Evolutionary conservation across 2,888 invertebrate genomes (phyloP).

Genomic region (Adelognathus sp.): DNA sequence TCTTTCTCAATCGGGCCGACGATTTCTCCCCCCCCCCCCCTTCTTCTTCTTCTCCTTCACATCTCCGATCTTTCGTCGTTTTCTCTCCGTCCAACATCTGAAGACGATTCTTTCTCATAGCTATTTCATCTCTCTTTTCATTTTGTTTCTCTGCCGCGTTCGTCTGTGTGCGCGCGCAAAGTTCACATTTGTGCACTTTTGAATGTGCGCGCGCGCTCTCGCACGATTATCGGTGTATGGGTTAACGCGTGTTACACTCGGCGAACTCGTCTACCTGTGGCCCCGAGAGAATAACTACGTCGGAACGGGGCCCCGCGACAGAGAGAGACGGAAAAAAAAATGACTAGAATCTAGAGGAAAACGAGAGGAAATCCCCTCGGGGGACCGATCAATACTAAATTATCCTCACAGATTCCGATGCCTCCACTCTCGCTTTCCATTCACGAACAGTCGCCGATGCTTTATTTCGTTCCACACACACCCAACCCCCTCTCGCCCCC

Average conservation of each 20-base stretch:
- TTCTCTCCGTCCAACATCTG: constrained; percentile 23
- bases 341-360: background rate
- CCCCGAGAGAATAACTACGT: constrained; percentile 56
- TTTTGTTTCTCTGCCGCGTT: background rate
- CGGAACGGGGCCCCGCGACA: constrained; percentile 39
- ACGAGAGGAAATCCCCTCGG: background rate
- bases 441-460: background rate
- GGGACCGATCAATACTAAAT: background rate
- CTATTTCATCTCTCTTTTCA: constrained; percentile 15
- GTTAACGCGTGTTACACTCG: constrained; percentile 54
- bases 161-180: background rate
- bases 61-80: constrained; percentile 30
- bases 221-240: constrained; percentile 43
- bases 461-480: background rate
- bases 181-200: constrained; percentile 32
- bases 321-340: constrained; percentile 1
- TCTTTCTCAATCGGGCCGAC: constrained; percentile 69
- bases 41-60: constrained; percentile 13
- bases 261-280: constrained; percentile 50
- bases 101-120: constrained; percentile 18
- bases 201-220: constrained; percentile 1
- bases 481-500: background rate
- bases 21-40: constrained; percentile 37
- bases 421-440: constrained; percentile 5
- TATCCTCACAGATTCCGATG: background rate